Base-by-base conservation (phyloP, 2,888 invertebrate genomes). In the Lysandra bellargus region DNA sequence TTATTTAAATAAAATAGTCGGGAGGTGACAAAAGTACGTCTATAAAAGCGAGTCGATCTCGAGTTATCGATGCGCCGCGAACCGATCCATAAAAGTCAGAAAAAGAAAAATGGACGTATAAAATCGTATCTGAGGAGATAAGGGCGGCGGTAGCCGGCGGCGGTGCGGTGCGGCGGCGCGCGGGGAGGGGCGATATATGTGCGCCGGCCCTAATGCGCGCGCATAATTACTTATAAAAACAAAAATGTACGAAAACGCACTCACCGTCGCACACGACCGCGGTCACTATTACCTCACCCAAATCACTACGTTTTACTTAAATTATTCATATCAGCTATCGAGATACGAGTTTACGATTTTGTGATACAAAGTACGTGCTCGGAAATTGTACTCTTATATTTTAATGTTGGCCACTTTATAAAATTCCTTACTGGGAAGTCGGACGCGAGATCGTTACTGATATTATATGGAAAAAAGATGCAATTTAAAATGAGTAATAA, bases 171-270 rank as follows among this genome's bases (percentile, higher is more conserved):
- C 94, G 90, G 94, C 94, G 93, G 93, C 88, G 90, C 90, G 94
- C 92, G 93, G 90, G 92, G 92, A 93, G 92, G 86, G 86, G 89
- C 93, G 91, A 93, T 94, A 93, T 93, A 91, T 93, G 93, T 93
- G 92, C 93, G 88, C 91, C 89, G 91, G 90, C 89, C 89, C 92
- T 92, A 90, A 93, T 92, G 90, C 90, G 88, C 87, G 87, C 88
- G 88, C 89, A 89, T 93, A 94, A 93, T 93, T 93, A 91, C 69
- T 69, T 69, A 69, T 69, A 69, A 69, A 69, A 69, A 69, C 69
- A 69, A 69, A 69, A 69, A 69, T 37, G 12, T 69, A 69, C 64
- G 64, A 69, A 69, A 78, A 78, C 78, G 69, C 37, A 81, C 80
- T 79, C 73, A 61, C 33, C n/a, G 44, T 53, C 49, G 2, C 75